A percentile compares a stretch with the other conserved stretches of the same genome.
phyloP scores from a whole-genome alignment of 2,113 vertebrate genomes.

The Columbina picui region DNA sequence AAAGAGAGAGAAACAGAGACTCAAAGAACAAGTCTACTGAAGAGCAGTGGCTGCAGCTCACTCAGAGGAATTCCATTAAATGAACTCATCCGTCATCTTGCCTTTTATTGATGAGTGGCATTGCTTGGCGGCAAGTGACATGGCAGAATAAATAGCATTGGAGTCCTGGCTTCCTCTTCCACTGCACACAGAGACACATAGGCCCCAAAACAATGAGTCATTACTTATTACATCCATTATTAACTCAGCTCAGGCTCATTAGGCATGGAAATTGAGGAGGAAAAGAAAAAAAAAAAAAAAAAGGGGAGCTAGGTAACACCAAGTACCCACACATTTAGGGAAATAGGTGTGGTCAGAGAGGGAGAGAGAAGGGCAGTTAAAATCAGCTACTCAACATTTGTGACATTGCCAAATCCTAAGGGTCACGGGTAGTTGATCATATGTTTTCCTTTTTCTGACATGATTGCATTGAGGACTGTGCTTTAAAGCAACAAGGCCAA shows the following conservation, averaged over 20 bases:
- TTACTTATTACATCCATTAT: slow-evolving; percentile 90
- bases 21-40: slow-evolving; percentile 59
- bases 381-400: slow-evolving; percentile 64
- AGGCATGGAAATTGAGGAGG: slow-evolving; percentile 83
- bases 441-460: slow-evolving; percentile 74
- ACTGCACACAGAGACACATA: slow-evolving; percentile 64
- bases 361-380: slow-evolving; percentile 59
- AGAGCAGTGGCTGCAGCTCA: slow-evolving; percentile 72
- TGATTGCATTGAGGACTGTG: slow-evolving; percentile 49
- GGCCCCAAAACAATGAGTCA: slow-evolving; percentile 85
- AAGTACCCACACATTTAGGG: slow-evolving; percentile 36
- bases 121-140: slow-evolving; percentile 83
- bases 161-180: slow-evolving; percentile 76
- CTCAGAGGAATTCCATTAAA: slow-evolving; percentile 86
- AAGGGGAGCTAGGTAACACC: slow-evolving; percentile 54
- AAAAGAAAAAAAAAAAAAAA: not conserved
- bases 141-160: slow-evolving; percentile 83
- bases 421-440: slow-evolving; percentile 70
- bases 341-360: not conserved
- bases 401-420: slow-evolving; percentile 76
- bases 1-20: not conserved
- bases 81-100: slow-evolving; percentile 87
- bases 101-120: slow-evolving; percentile 88
- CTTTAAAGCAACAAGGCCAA: slow-evolving; percentile 53
- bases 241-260: slow-evolving; percentile 89